Base-by-base conservation (phyloP, 1,140 invertebrate genomes). In the Drosophila varians region DNA sequence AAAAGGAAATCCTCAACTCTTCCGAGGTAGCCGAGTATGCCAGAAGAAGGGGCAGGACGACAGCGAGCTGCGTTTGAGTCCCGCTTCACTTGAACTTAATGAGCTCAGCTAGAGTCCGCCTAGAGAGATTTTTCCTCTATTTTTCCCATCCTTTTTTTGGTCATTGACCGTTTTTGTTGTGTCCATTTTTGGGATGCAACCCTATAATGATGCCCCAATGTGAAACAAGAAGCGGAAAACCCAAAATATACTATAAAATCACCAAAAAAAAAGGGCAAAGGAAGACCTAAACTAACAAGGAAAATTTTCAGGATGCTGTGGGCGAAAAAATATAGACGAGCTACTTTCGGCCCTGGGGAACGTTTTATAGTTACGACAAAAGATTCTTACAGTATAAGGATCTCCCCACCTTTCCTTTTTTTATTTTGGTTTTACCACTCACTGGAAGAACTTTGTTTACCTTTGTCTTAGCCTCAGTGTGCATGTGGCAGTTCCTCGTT, bases 401-500 rank as follows among this genome's bases (percentile, higher is more conserved):
- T 26, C 38, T 14, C 21, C 26, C 26, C 4, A 4, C 12, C 19
- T 28, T 14, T 23, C 28, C 25, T n/a, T n/a, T 45, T 12, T 12
- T n/a, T 36, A 36, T 12, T n/a, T 36, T 12, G 9, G n/a, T n/a
- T 36, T 36, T 12, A 6, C 36, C 36, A 38, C 45, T 47, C 21
- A n/a, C 19, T 3, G 18, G 9, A 43, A 31, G 62, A 65, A 66
- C 64, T 66, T 53, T 65, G 64, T 53, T 66, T 53, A 66, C 64
- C 62, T 66, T 52, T 43, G 68, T 55, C 11, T 64, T 58, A 62
- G 49, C 31, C 11, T 55, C 34, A 38, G 49, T 40, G 34, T 58
- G 26, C 19, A 25, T 43, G 38, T 55, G 53, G 23, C 65, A 56
- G 43, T 60, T 49, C 58, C 76, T 76, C 77, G 77, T 76, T 80